phyloP scores from a whole-genome alignment of 2,113 vertebrate species.

The Australoheros scitulus region DNA sequence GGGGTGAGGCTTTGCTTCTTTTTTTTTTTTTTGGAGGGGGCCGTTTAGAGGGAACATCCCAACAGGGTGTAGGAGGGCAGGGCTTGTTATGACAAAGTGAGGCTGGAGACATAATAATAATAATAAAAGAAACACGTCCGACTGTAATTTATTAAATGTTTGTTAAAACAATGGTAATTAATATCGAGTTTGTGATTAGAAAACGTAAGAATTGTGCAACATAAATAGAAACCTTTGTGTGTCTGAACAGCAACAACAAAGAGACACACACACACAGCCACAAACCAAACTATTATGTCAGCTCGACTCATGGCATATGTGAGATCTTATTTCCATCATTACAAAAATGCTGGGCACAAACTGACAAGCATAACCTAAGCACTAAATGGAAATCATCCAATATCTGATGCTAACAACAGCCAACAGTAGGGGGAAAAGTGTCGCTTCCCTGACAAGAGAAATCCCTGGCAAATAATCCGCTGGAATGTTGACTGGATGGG shows the following conservation, averaged over 20 bases:
- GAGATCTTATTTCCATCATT: constrained; percentile 81
- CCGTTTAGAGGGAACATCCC: constrained; percentile 36
- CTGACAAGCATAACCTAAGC: constrained; percentile 82
- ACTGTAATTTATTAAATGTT: neutral
- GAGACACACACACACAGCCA: constrained; percentile 9
- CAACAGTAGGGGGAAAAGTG: constrained; percentile 67
- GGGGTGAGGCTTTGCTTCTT: constrained; percentile 45
- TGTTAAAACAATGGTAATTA: neutral
- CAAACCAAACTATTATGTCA: constrained; percentile 80
- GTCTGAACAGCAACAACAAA: no score
- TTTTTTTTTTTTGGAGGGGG: neutral
- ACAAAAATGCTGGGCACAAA: constrained; percentile 78
- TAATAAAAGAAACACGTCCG: neutral
- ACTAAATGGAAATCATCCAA: constrained; percentile 83
- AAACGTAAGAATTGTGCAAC: neutral
- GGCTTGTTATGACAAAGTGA: constrained; percentile 54
- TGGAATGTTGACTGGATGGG: constrained; percentile 69
- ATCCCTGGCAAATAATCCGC: constrained; percentile 75
- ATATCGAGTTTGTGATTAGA: neutral
- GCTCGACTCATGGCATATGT: constrained; percentile 74
- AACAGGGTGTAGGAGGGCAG: constrained; percentile 56
- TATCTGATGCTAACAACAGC: constrained; percentile 82
- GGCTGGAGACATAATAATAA: constrained; percentile 13
- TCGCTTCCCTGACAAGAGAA: constrained; percentile 77
- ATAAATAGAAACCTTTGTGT: neutral